phyloP scores from a whole-genome alignment of 2,888 invertebrate species.

The Bembecia ichneumoniformis region DNA sequence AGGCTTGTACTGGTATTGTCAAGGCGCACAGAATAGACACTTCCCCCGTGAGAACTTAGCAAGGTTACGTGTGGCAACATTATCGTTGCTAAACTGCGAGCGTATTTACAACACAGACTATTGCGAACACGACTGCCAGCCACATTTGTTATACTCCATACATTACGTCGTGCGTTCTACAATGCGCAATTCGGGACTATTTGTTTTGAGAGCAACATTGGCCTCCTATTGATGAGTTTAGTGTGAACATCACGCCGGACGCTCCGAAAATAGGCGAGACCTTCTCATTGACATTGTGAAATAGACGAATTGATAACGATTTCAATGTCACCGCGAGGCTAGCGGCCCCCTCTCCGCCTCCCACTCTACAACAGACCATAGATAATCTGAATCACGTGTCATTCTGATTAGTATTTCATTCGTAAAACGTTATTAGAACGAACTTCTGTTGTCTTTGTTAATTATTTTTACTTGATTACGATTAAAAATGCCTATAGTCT shows the following conservation, averaged over 20 bases:
- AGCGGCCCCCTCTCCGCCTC: conserved; percentile 41
- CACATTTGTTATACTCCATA: conserved; percentile 43
- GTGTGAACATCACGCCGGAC: conserved; percentile 22
- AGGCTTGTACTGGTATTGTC: conserved; percentile 68
- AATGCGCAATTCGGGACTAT: conserved; percentile 15
- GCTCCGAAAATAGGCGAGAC: conserved; percentile 64
- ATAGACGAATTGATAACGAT: conserved; percentile 67
- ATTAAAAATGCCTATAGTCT: no score
- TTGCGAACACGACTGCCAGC: conserved; percentile 60
- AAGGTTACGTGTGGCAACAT: conserved; percentile 71
- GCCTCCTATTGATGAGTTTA: no score
- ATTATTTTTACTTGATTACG: no score
- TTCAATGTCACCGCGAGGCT: conserved; percentile 68
- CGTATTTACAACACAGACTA: conserved; percentile 67
- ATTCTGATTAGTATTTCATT: neutral
- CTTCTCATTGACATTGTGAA: conserved; percentile 74
- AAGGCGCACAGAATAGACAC: conserved; percentile 67
- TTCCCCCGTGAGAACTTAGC: conserved; percentile 71
- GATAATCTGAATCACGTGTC: conserved; percentile 9
- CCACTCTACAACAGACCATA: conserved; percentile 33
- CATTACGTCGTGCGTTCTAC: conserved; percentile 17
- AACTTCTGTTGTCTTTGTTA: no score
- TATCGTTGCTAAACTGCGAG: conserved; percentile 69
- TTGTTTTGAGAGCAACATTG: no score
- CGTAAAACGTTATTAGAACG: no score